These are phyloP conservation scores for Eristalis pertinax DNA, from an alignment of 2,888 invertebrate species.

Conservation along the genomic window DNA sequence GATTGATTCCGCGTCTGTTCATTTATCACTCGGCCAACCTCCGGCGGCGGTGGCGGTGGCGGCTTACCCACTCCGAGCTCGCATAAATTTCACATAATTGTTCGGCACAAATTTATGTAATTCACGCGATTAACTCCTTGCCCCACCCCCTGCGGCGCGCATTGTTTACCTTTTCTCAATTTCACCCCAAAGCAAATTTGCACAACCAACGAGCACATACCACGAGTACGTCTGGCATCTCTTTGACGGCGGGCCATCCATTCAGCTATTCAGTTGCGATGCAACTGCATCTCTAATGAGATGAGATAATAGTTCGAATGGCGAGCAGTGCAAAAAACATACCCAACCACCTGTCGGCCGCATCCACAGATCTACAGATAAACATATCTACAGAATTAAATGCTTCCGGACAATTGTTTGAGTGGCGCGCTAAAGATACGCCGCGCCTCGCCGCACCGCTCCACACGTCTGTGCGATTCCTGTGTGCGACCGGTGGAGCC, in stretches of 20 bases:
- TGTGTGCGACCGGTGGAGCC: slow-evolving; percentile 43
- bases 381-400: slow-evolving; percentile 60
- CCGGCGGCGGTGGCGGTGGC: slow-evolving; percentile 22
- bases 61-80: slow-evolving; percentile 34
- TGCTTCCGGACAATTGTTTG: slow-evolving; percentile 72
- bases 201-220: slow-evolving; percentile 39
- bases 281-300: slow-evolving; percentile 69
- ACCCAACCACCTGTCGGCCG: slow-evolving; percentile 63
- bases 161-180: slow-evolving; percentile 64
- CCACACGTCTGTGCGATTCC: background rate
- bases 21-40: slow-evolving; percentile 63
- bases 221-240: background rate
- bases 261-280: slow-evolving; percentile 17
- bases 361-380: slow-evolving; percentile 52
- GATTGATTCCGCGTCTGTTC: slow-evolving; percentile 66
- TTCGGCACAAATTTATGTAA: slow-evolving; percentile 59
- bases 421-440: slow-evolving; percentile 3
- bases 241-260: background rate
- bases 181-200: slow-evolving; percentile 58
- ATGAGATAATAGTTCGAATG: slow-evolving; percentile 69
- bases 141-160: slow-evolving; percentile 8
- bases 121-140: slow-evolving; percentile 65
- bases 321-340: slow-evolving; percentile 18
- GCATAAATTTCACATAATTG: slow-evolving; percentile 71
- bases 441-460: background rate